Base-by-base conservation (phyloP, 1,140 invertebrate genomes). In the Brachionus sp. region DNA sequence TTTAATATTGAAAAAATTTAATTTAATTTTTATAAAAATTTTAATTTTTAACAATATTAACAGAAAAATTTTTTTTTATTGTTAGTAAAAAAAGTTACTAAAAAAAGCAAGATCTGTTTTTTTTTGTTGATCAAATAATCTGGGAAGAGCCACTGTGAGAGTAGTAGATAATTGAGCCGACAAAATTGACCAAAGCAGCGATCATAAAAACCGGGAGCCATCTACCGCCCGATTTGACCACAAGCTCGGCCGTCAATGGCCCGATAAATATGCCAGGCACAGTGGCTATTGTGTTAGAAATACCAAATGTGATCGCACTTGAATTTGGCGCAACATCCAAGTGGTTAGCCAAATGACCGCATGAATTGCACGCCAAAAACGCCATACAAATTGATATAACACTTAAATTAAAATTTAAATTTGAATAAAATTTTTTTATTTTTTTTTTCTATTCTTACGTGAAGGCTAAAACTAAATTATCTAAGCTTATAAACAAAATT, bases 281-380 rank as follows among this genome's bases (percentile, higher is more conserved):
- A 1, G 93, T 93, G 33, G 93, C 93, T 83, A 94, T 90, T 16
- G 93, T 94, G 87, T 94, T 94, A 35, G 93, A 93, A 84, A 94
- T 91, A 23, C 93, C 93, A 89, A 94, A 94, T 73, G 93, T 94
- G 42, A 93, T 91, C 12, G 93, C 93, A 13, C 93, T 93, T 89
- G 93, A 92, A 89, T 93, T 93, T 2, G 93, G 93, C 4, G 93
- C 93, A 25, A 94, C 90, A 85, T 94, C 93, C 5, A 93, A 92
- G 86, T 94, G 93, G 87, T 94, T 94, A 86, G 92, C 93, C 12
- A 94, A 88, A 88, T 94, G 93, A 23, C 93, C 93, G 13, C 93
- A 92, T 46, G 93, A 93, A 87, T 94, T 94, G 86, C 92, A 93
- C 0, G 93, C 93, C 86, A 92, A 93, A 23, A 94, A 87, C 7